phyloP scores from a whole-genome alignment of 2,888 invertebrate species.

The Entomobrya multifasciata region DNA sequence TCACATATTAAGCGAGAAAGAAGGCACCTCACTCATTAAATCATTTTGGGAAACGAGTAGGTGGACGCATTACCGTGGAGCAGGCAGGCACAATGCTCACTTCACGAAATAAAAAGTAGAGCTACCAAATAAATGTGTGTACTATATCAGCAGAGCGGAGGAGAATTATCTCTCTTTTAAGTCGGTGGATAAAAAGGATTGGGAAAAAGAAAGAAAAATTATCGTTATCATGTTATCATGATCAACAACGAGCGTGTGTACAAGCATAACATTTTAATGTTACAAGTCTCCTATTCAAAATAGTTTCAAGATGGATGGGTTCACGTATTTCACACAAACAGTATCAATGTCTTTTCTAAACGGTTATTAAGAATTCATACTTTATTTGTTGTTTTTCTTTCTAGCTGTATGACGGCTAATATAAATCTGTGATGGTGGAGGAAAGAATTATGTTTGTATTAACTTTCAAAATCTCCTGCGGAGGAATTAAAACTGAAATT shows the following conservation, averaged over 20 bases:
- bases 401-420: neutral
- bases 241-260: constrained; percentile 27
- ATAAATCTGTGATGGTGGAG: too few relatives aligned
- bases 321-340: constrained; percentile 9
- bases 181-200: constrained; percentile 32
- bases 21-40: constrained; percentile 70
- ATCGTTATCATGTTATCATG: constrained; percentile 55
- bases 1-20: too few relatives aligned
- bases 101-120: neutral
- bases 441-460: too few relatives aligned
- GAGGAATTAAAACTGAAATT: constrained; percentile 33
- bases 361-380: constrained; percentile 23
- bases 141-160: neutral
- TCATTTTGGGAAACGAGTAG: constrained; percentile 68
- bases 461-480: constrained; percentile 41
- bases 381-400: neutral
- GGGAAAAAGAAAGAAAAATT: constrained; percentile 37
- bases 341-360: too few relatives aligned
- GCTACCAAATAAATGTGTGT: neutral
- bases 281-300: neutral
- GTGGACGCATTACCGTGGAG: constrained; percentile 70
- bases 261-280: neutral
- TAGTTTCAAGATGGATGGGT: constrained; percentile 37
- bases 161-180: constrained; percentile 11
- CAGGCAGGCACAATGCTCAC: constrained; percentile 48